These are phyloP conservation scores for Hippocampus kuda DNA, from an alignment of 2,797 vertebrate species.

Conservation along the genomic window DNA sequence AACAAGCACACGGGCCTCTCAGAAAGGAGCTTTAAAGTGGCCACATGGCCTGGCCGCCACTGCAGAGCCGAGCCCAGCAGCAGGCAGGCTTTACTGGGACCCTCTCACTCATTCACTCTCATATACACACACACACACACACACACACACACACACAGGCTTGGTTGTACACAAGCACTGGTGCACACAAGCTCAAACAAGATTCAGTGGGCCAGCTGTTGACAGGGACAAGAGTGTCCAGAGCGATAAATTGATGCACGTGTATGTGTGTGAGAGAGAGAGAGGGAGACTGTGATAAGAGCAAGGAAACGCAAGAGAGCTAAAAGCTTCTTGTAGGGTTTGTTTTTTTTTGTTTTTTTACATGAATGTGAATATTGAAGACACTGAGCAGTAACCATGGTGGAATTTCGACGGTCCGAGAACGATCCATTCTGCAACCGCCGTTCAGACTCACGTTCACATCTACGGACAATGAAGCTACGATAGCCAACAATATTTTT, in stretches of 20 bases:
- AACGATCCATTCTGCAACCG: too few relatives aligned
- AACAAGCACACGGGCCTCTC: constrained; percentile 75
- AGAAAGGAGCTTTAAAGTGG: constrained; percentile 76
- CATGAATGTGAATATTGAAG: not conserved
- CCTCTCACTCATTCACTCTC: constrained; percentile 46
- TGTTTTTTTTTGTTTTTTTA: not conserved
- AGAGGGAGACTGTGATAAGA: constrained; percentile 3
- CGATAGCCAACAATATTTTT: too few relatives aligned
- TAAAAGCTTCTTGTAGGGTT: constrained; percentile 24
- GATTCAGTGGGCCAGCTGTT: constrained; percentile 69
- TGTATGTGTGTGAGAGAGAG: constrained; percentile 20
- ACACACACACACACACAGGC: constrained; percentile 19
- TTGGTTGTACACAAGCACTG: constrained; percentile 23
- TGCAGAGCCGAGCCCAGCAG: constrained; percentile 54
- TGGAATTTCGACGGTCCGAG: not conserved
- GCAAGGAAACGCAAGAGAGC: constrained; percentile 41
- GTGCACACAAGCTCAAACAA: constrained; percentile 54
- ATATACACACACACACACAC: constrained; percentile 22
- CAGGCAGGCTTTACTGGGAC: constrained; percentile 66
- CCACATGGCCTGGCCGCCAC: constrained; percentile 73
- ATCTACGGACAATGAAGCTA: too few relatives aligned
- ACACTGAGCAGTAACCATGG: not conserved
- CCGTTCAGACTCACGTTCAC: too few relatives aligned
- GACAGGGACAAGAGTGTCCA: constrained; percentile 68
- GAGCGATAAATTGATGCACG: constrained; percentile 54